These are phyloP conservation scores for Chrosomus eos DNA, from an alignment of 2,797 vertebrate species.

Conservation along the genomic window DNA sequence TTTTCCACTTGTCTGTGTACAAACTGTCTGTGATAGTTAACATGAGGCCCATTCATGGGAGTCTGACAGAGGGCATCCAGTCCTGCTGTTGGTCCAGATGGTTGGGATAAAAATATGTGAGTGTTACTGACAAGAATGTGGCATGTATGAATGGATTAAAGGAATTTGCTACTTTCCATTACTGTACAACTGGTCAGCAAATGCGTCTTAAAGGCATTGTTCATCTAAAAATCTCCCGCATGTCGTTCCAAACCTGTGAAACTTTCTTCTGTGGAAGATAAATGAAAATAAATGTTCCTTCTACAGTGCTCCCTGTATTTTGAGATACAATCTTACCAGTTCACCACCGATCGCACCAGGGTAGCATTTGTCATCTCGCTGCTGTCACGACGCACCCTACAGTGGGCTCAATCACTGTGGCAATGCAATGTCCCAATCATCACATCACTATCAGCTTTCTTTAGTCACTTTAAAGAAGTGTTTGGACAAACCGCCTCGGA, in stretches of 20 bases:
- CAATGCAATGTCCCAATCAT: too few relatives aligned
- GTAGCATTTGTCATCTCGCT: too few relatives aligned
- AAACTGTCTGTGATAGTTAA: conserved; percentile 73
- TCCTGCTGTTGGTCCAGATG: conserved; percentile 52
- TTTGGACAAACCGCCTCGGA: too few relatives aligned
- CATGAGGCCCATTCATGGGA: conserved; percentile 56
- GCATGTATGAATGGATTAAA: conserved; percentile 66
- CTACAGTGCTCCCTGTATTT: too few relatives aligned
- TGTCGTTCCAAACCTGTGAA: not conserved
- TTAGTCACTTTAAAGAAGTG: too few relatives aligned
- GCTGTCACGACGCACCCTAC: too few relatives aligned
- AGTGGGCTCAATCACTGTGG: too few relatives aligned
- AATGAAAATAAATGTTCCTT: not conserved
- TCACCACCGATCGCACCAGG: too few relatives aligned
- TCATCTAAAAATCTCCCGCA: not conserved
- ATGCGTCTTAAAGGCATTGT: conserved; percentile 52
- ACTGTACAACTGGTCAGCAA: conserved; percentile 62
- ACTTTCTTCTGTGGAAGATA: not conserved
- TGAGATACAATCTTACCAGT: too few relatives aligned
- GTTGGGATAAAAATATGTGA: conserved; percentile 68
- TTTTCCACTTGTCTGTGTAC: not conserved
- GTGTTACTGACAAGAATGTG: conserved; percentile 69
- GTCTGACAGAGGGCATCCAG: conserved; percentile 53
- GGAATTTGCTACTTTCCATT: conserved; percentile 73
- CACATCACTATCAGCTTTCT: too few relatives aligned